Evolutionary conservation across 1,140 invertebrate species (phyloP).

Genomic region (Lepidostoma basale): DNA sequence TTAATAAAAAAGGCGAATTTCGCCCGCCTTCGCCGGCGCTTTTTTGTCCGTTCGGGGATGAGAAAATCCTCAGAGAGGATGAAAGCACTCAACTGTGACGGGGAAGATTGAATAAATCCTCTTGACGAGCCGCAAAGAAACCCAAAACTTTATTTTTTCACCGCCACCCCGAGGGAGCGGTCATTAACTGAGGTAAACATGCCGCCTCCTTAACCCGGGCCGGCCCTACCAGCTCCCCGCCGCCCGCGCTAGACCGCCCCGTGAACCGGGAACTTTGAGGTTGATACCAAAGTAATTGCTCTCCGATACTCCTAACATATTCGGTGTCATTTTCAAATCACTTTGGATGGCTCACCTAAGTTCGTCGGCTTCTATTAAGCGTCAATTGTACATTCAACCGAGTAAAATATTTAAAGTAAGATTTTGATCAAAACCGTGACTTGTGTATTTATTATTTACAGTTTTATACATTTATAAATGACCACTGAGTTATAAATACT

Average conservation of each 20-base stretch:
- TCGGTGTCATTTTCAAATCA: no score
- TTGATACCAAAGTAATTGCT: slow-evolving; percentile 1
- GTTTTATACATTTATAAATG: no score
- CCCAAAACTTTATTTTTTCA: slow-evolving; percentile 34
- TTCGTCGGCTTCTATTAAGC: no score
- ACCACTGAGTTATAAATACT: no score
- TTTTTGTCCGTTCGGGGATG: slow-evolving; percentile 3
- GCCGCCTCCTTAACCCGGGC: neutral
- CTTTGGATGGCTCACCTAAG: no score
- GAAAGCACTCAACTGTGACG: slow-evolving; percentile 27
- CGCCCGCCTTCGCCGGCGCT: neutral
- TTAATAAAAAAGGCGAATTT: slow-evolving; percentile 10
- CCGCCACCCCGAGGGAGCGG: slow-evolving; percentile 5
- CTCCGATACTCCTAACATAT: neutral
- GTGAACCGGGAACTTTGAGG: neutral
- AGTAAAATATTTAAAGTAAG: no score
- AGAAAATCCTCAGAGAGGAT: slow-evolving; percentile 5
- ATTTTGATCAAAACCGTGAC: no score
- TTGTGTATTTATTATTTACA: no score
- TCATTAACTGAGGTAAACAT: slow-evolving; percentile 35
- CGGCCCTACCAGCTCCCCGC: neutral
- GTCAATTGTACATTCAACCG: no score
- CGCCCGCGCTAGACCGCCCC: neutral
- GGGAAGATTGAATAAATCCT: slow-evolving; percentile 37
- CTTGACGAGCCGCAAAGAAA: slow-evolving; percentile 15